These are phyloP conservation scores for Folsomia candida DNA, from an alignment of 2,888 invertebrate species.

Conservation along the genomic window DNA sequence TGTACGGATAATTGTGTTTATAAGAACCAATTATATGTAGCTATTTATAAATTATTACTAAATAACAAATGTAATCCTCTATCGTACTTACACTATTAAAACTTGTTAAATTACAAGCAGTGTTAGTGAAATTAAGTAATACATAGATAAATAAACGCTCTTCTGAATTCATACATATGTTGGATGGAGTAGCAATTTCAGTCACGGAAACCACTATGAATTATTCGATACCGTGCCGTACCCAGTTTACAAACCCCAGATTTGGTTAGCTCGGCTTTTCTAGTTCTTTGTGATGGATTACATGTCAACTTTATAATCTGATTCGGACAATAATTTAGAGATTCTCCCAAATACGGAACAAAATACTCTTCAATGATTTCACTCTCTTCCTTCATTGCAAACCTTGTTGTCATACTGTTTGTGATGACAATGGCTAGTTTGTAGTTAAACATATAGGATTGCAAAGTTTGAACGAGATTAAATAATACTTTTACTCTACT, in stretches of 20 bases:
- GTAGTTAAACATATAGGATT: slow-evolving; percentile 27
- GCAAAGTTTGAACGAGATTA: slow-evolving; percentile 33
- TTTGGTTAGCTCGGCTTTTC: slow-evolving; percentile 26
- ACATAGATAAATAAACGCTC: too few relatives aligned
- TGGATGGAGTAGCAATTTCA: too few relatives aligned
- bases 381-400: slow-evolving; percentile 12
- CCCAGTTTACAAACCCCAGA: slow-evolving; percentile 4
- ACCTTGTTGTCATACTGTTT: slow-evolving; percentile 40
- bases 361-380: slow-evolving; percentile 21
- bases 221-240: slow-evolving; percentile 17
- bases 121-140: too few relatives aligned
- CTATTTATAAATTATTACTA: neutral
- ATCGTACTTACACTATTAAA: too few relatives aligned
- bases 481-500: slow-evolving; percentile 29
- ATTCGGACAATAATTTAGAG: slow-evolving; percentile 35
- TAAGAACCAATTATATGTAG: neutral
- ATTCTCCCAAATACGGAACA: slow-evolving; percentile 39
- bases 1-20: neutral
- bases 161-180: too few relatives aligned
- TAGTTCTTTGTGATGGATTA: neutral
- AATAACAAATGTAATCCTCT: too few relatives aligned
- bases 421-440: slow-evolving; percentile 40
- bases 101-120: too few relatives aligned
- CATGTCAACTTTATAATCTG: slow-evolving; percentile 22
- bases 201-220: slow-evolving; percentile 23